Evolutionary conservation across 2,888 invertebrate genomes (phyloP).

Genomic region (Hanleya hanleyi): DNA sequence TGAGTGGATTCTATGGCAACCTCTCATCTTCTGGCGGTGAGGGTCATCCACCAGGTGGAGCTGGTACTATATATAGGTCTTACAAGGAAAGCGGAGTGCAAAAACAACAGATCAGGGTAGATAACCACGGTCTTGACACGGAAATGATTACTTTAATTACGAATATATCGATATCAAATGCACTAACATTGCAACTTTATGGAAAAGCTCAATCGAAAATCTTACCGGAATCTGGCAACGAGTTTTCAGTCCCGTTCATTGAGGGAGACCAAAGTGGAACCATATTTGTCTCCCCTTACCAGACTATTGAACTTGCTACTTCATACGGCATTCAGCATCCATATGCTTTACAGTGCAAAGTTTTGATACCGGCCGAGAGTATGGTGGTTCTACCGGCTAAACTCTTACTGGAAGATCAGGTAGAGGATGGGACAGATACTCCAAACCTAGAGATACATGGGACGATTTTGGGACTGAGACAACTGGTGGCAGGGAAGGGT

Average conservation of each 20-base stretch:
- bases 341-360: slow-evolving; percentile 45
- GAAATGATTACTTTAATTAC: slow-evolving; percentile 26
- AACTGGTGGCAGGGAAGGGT: slow-evolving; percentile 49
- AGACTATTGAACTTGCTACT: slow-evolving; percentile 42
- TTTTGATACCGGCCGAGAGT: slow-evolving; percentile 37
- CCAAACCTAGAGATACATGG: slow-evolving; percentile 48
- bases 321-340: slow-evolving; percentile 49
- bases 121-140: slow-evolving; percentile 38
- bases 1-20: slow-evolving; percentile 41
- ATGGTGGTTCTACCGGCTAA: slow-evolving; percentile 43
- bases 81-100: slow-evolving; percentile 36
- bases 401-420: slow-evolving; percentile 45
- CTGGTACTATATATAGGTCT: slow-evolving; percentile 48
- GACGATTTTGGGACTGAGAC: slow-evolving; percentile 40
- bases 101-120: slow-evolving; percentile 30
- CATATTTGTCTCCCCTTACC: background rate
- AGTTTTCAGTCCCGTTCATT: background rate
- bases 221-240: background rate
- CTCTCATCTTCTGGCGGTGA: slow-evolving; percentile 34
- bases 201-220: background rate
- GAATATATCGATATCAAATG: background rate
- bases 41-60: slow-evolving; percentile 38
- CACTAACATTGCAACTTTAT: background rate
- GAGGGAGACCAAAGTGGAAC: background rate
- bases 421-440: slow-evolving; percentile 19